phyloP scores from a whole-genome alignment of 2,113 vertebrate genomes.

The Psittacara wagleri region DNA sequence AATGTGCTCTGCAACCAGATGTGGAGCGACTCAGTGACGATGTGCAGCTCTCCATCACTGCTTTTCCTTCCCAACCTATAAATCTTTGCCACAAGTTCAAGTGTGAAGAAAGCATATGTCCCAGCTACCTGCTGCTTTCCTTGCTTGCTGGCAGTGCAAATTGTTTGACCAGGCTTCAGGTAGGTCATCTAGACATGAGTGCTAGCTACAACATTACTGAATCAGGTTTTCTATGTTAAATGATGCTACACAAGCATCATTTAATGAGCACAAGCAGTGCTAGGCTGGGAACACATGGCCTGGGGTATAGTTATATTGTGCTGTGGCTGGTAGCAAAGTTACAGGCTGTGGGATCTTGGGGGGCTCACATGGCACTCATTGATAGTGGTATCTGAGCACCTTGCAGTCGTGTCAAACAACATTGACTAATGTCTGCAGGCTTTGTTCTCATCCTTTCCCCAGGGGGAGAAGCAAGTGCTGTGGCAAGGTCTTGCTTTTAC shows the following conservation, averaged over 20 bases:
- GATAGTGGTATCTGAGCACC: fast-evolving
- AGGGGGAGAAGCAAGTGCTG: background rate
- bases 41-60: background rate
- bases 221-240: background rate
- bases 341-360: background rate
- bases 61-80: background rate
- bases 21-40: fast-evolving
- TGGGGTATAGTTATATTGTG: background rate
- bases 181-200: background rate
- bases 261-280: background rate
- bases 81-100: background rate
- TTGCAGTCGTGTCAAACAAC: background rate
- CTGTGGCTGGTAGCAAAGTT: background rate
- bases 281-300: background rate
- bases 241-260: background rate
- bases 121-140: background rate
- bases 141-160: background rate
- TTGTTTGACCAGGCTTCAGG: background rate
- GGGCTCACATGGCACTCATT: fast-evolving
- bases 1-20: fast-evolving
- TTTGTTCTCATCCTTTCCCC: background rate
- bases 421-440: background rate
- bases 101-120: background rate
- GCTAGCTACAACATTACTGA: fast-evolving
- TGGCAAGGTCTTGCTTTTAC: background rate